Percentiles rank a stretch among this genome's conserved stretches.
These are phyloP conservation scores for Polydrusus cervinus DNA, from an alignment of 2,888 invertebrate species.

Conservation along the genomic window DNA sequence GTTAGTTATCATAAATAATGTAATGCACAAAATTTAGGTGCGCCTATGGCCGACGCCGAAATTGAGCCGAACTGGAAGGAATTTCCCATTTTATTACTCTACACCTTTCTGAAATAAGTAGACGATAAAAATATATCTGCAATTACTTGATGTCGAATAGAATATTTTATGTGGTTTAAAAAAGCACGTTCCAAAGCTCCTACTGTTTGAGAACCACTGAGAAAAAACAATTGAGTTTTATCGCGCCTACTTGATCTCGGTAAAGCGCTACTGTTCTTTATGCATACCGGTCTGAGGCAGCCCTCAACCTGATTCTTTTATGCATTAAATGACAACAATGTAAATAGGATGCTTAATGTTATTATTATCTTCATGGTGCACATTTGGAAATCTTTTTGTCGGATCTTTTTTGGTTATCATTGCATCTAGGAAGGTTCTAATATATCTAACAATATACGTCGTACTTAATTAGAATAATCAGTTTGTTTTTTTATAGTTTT, in stretches of 20 bases:
- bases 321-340: slow-evolving; percentile 58
- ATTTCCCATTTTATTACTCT: too few species aligned
- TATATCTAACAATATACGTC: background rate
- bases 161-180: too few species aligned
- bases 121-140: background rate
- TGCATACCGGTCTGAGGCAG: slow-evolving; percentile 57
- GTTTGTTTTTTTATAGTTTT: too few species aligned
- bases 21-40: too few species aligned
- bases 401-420: slow-evolving; percentile 14
- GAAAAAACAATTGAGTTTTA: slow-evolving; percentile 66
- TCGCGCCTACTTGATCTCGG: slow-evolving; percentile 68
- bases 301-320: slow-evolving; percentile 57
- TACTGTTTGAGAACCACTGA: slow-evolving; percentile 60
- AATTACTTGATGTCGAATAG: too few species aligned
- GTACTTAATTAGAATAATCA: too few species aligned
- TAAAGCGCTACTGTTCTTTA: slow-evolving; percentile 64
- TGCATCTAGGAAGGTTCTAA: background rate
- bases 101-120: too few species aligned
- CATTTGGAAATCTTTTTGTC: slow-evolving; percentile 22
- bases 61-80: too few species aligned
- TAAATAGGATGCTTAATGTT: slow-evolving; percentile 50
- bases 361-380: slow-evolving; percentile 55
- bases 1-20: too few species aligned
- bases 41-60: too few species aligned
- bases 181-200: too few species aligned